Percentiles rank a stretch among this genome's conserved stretches.
Conservation (phyloP, 2,888 invertebrate species). For the Empis livida region DNA sequence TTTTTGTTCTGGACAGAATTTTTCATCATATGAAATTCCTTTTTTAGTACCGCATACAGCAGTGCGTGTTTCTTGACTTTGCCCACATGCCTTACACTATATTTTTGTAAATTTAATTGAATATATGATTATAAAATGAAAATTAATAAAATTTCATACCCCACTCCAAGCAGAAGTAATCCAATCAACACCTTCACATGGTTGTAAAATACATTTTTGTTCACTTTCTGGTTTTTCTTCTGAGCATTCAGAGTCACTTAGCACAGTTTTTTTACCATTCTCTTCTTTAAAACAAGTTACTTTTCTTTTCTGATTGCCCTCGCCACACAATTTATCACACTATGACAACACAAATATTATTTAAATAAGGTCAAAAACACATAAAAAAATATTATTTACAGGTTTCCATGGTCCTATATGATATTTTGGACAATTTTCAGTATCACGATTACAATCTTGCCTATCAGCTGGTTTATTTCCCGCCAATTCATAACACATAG, state of each 20-base stretch:
- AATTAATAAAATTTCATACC: slow-evolving; percentile 40
- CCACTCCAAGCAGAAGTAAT: slow-evolving; percentile 76
- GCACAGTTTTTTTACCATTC: slow-evolving; percentile 48
- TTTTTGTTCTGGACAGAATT: slow-evolving; percentile 52
- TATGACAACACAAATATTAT: slow-evolving; percentile 25
- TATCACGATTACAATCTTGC: slow-evolving; percentile 62
- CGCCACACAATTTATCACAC: slow-evolving; percentile 85
- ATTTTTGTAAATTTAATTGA: slow-evolving; percentile 3
- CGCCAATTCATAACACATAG: slow-evolving; percentile 52
- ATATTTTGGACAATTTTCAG: slow-evolving; percentile 69
- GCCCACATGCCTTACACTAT: slow-evolving; percentile 71
- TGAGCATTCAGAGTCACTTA: slow-evolving; percentile 50
- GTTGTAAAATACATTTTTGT: slow-evolving; percentile 58
- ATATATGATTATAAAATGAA: background rate
- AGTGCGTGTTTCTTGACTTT: slow-evolving; percentile 57
- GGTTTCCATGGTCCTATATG: slow-evolving; percentile 83
- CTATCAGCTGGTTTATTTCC: slow-evolving; percentile 56
- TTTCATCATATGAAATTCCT: slow-evolving; percentile 52
- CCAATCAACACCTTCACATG: slow-evolving; percentile 90
- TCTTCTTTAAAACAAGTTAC: slow-evolving; percentile 65
- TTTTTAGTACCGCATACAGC: slow-evolving; percentile 60
- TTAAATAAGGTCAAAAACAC: background rate
- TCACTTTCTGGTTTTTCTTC: slow-evolving; percentile 58
- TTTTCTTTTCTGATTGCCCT: slow-evolving; percentile 67
- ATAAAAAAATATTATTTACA: slow-evolving; percentile 40